Conservation (phyloP, 1,140 invertebrate genomes). For the Solenopsis fugax region DNA sequence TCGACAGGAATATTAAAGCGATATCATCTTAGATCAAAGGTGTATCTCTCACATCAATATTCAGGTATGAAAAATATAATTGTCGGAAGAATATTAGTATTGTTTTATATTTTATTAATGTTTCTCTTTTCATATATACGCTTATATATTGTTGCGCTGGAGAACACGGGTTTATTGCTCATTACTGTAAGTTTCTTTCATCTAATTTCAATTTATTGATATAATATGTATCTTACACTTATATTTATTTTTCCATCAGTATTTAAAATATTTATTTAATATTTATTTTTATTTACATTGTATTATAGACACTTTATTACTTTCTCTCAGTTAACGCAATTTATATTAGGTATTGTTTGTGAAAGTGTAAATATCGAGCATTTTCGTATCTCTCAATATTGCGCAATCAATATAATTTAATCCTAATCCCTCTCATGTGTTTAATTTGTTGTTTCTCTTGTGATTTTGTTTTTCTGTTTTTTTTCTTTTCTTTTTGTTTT, state of each 20-base stretch:
- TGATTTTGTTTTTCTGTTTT: background rate
- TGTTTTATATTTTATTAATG: slow-evolving; percentile 63
- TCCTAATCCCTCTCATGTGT: slow-evolving; percentile 47
- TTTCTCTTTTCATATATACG: slow-evolving; percentile 46
- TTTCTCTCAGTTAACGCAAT: background rate
- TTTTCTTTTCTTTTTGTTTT: background rate
- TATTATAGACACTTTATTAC: background rate
- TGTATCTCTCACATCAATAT: slow-evolving; percentile 75
- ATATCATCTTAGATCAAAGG: slow-evolving; percentile 74
- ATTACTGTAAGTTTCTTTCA: background rate
- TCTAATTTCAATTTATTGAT: slow-evolving; percentile 28
- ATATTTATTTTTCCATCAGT: background rate
- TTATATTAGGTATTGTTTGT: background rate
- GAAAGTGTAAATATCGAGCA: slow-evolving; percentile 53
- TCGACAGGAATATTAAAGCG: slow-evolving; percentile 74
- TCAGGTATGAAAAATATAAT: slow-evolving; percentile 80
- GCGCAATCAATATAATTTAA: slow-evolving; percentile 55
- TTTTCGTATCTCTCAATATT: slow-evolving; percentile 68
- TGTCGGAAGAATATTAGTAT: slow-evolving; percentile 53
- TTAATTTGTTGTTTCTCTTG: slow-evolving; percentile 45
- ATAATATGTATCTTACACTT: background rate
- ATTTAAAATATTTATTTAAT: slow-evolving; percentile 40
- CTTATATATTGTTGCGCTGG: slow-evolving; percentile 58
- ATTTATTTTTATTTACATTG: slow-evolving; percentile 8
- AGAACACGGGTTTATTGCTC: slow-evolving; percentile 65